Evolutionary conservation across 2,113 vertebrate species (phyloP).

Genomic region (Phodopus roborovskii): DNA sequence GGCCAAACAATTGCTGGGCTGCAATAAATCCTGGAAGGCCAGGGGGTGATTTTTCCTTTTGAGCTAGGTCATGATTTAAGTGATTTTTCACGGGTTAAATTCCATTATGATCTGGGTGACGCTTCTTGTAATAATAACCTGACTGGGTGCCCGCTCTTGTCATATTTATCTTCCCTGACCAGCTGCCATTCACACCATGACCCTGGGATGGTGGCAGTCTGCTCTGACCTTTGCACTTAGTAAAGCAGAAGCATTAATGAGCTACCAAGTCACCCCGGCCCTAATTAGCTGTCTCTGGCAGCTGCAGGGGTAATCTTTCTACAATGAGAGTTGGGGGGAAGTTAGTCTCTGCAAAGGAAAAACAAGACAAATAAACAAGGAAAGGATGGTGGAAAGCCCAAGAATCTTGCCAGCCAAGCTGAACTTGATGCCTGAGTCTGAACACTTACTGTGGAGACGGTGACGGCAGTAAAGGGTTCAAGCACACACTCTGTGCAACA

Average conservation of each 20-base stretch:
- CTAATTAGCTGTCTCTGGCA: constrained; percentile 38
- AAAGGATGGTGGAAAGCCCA: constrained; percentile 14
- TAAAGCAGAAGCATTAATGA: constrained; percentile 39
- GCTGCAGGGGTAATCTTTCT: constrained; percentile 23
- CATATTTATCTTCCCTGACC: constrained; percentile 65
- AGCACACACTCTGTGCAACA: background rate
- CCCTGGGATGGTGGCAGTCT: background rate
- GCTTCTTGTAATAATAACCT: constrained; percentile 70
- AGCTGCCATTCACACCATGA: constrained; percentile 53
- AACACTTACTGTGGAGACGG: background rate
- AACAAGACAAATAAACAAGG: background rate
- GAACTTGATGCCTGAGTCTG: background rate
- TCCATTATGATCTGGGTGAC: constrained; percentile 69
- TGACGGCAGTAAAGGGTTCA: constrained; percentile 2
- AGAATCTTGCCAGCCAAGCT: background rate
- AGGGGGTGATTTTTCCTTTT: constrained; percentile 59
- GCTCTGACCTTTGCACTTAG: constrained; percentile 63
- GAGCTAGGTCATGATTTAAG: constrained; percentile 55
- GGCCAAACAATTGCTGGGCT: constrained; percentile 58
- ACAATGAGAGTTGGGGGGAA: constrained; percentile 2
- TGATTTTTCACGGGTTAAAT: constrained; percentile 68
- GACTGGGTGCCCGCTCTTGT: constrained; percentile 54
- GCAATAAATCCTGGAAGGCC: constrained; percentile 61
- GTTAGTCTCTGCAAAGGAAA: constrained; percentile 13
- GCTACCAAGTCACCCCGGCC: background rate